Evolutionary conservation across 2,113 vertebrate species (phyloP).

Genomic region (Cyanistes caeruleus): DNA sequence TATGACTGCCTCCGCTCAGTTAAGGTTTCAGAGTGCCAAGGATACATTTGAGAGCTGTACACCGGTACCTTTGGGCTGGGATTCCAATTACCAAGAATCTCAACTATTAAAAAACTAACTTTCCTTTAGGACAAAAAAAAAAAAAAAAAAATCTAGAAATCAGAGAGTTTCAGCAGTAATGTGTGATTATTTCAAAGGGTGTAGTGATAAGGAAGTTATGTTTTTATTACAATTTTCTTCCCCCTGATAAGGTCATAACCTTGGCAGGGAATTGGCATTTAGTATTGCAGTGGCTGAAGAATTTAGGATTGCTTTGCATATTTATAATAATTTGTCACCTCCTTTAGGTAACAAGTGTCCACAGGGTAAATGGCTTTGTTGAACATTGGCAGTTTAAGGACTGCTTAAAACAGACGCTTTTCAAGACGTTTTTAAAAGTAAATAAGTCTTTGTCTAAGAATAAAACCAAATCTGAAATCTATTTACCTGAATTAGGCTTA

Average conservation of each 20-base stretch:
- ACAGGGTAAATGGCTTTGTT: background rate
- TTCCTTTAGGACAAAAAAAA: background rate
- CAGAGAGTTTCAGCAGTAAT: background rate
- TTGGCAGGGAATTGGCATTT: background rate
- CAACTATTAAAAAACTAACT: background rate
- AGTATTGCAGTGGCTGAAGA: background rate
- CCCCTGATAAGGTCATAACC: background rate
- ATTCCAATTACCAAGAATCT: background rate
- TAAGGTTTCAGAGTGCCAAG: background rate
- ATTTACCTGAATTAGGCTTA: background rate
- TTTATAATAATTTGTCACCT: background rate
- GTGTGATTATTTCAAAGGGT: background rate
- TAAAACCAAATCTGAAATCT: background rate
- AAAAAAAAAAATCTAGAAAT: background rate
- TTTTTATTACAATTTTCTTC: background rate
- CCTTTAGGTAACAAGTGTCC: background rate
- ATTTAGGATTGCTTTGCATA: background rate
- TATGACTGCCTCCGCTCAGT: accelerated
- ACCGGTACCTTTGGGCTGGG: background rate
- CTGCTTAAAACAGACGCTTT: background rate
- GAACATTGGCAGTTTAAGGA: background rate
- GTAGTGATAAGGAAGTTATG: background rate
- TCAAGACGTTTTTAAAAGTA: background rate
- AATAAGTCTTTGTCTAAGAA: background rate
- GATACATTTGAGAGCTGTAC: background rate